Base-by-base conservation (phyloP, 2,797 vertebrate genomes). In the Stomatorhinus walkeri region DNA sequence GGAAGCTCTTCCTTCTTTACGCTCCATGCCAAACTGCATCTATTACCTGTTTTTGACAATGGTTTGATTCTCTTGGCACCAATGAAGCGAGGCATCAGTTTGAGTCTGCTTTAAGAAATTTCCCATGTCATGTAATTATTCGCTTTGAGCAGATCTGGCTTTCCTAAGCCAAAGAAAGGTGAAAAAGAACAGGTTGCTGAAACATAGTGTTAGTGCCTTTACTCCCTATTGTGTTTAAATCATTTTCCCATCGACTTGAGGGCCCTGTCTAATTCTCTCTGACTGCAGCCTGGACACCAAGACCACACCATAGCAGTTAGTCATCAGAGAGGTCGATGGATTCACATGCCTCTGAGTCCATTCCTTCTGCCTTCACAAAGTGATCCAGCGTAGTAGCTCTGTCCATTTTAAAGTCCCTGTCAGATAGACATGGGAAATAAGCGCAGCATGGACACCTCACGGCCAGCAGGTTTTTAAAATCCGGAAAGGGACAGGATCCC, bases 391-490 rank as follows among this genome's bases (percentile, higher is more conserved):
- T 24, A 83, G 79, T 48, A 43, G 4, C 16, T 43, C 40, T 79
- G 14, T 22, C 79, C 40, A 83, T 83, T 48, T 22, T 22, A 83
- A 83, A n/a, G 22, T 22, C 46, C 46, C 22, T 48, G 9, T 32
- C 40, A 48, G 40, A 48, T 4, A 48, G 43, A 43, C 46, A 83
- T 8, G 46, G 43, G 79, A 24, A 48, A 48, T 14, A 52, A 40
- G 88, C 54, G 68, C 61, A 85, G 56, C 46, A 49, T 83, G 87
- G 72, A 36, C 36, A 88, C 40, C 79, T 88, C 22, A 61, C 61
- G 88, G 49, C 54, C 22, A 48, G 32, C 68, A 48, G 88, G 36
- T 81, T 43, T 61, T 88, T 88, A 56, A 88, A 85, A 54, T 88
- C 40, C 46, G 54, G 16, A 56, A 7, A 81, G 54, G n/a, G 43